phyloP scores from a whole-genome alignment of 2,888 invertebrate species.

The Invenusta paracnida region DNA sequence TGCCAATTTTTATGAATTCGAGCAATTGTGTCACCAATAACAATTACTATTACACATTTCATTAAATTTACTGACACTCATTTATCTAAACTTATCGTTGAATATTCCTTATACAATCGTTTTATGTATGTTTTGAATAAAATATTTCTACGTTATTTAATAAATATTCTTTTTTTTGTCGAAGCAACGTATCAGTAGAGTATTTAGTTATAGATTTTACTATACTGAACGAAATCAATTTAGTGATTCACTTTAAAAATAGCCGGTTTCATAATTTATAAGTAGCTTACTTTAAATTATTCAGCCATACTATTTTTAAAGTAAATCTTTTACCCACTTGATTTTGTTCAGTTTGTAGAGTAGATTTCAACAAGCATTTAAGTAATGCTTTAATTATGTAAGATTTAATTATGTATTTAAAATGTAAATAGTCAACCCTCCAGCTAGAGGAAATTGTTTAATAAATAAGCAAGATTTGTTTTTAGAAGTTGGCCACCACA shows the following conservation, averaged over 20 bases:
- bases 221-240: slow-evolving; percentile 16
- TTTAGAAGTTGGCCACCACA: no score
- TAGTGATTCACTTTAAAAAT: slow-evolving; percentile 8
- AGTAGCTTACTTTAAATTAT: slow-evolving; percentile 17
- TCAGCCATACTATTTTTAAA: slow-evolving; percentile 16
- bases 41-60: not conserved
- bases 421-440: no score
- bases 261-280: not conserved
- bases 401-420: no score
- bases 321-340: not conserved
- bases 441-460: no score
- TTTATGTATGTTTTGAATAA: not conserved
- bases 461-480: no score
- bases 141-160: not conserved
- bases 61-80: not conserved
- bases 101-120: no score
- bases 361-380: no score
- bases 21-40: not conserved
- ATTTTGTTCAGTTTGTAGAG: not conserved
- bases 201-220: slow-evolving; percentile 7
- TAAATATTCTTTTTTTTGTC: not conserved
- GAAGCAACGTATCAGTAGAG: not conserved
- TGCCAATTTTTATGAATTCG: not conserved
- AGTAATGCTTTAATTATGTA: no score
- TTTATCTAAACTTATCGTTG: not conserved